A percentile compares a stretch with the other conserved stretches of the same genome.
phyloP scores from a whole-genome alignment of 2,797 vertebrate species.

The Spheniscus humboldti region DNA sequence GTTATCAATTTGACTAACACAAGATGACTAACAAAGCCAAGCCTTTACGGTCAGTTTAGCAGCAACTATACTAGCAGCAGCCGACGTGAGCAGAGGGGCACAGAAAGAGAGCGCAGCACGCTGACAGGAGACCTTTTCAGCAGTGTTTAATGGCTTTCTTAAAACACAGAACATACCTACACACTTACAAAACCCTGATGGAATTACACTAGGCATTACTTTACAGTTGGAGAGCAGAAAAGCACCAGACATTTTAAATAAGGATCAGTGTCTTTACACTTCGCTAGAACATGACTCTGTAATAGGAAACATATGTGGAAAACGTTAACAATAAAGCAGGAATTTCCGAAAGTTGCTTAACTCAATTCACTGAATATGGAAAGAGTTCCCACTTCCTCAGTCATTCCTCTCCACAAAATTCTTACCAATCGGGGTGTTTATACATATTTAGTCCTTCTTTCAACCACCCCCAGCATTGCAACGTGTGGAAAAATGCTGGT shows the following conservation, averaged over 20 bases:
- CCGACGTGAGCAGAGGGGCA: background rate
- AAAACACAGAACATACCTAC: background rate
- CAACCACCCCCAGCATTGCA: background rate
- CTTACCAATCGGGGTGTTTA: background rate
- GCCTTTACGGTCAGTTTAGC: background rate
- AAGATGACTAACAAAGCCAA: background rate
- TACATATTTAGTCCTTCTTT: background rate
- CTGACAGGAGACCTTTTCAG: background rate
- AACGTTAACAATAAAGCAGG: constrained; percentile 19
- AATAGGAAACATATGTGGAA: constrained; percentile 51
- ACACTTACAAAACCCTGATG: background rate
- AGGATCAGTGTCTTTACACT: constrained; percentile 50
- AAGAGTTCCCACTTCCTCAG: background rate
- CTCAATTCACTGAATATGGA: background rate
- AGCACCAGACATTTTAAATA: background rate
- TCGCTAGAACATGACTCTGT: constrained; percentile 21
- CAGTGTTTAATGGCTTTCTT: background rate
- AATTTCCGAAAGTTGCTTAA: background rate
- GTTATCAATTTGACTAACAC: background rate
- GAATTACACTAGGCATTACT: constrained; percentile 6
- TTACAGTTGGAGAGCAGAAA: constrained; percentile 3
- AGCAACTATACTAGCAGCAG: background rate
- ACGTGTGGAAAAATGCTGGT: constrained; percentile 10
- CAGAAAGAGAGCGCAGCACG: background rate
- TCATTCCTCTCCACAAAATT: background rate